Evolutionary conservation across 1,140 invertebrate species (phyloP), one percentile per base, ranked within the genome.

Genomic region (Dreissena polymorpha): DNA sequence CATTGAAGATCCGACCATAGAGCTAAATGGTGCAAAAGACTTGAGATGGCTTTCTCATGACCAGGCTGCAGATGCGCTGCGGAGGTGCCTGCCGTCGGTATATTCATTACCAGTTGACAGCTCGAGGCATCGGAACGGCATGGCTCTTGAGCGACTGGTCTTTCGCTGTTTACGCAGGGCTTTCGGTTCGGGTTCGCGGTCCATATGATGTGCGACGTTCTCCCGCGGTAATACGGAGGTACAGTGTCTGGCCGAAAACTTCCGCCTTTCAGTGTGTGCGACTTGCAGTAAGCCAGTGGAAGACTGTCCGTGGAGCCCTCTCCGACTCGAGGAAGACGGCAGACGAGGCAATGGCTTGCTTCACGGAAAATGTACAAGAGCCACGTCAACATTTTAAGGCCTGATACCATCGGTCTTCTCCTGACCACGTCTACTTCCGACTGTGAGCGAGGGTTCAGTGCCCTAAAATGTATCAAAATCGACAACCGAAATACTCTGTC

Each of bases 371-470:
- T 13, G 25, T 70, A n/a, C 10, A 10, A 25, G 8, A 21, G 18
- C 68, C 68, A 70, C 27, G 18, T 27, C 8, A 10, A 8, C 29
- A 16, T 70, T 14, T 8, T 18, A 10, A 70, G 49, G 27, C 7
- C 49, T 10, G 68, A 23, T 8, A 70, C 68, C 27, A 7, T 70
- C 7, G 68, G 68, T 8, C n/a, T 70, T 10, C 68, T 70, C 6
- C 49, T 70, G 23, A 23, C 23, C 18, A 70, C 68, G 7, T 70
- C 68, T 8, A 70, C 68, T 10, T 23, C 68, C 49, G 68, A 68
- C 21, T 68, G 65, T 68, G 65, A 68, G 27, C n/a, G 63, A 64
- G 65, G 65, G 10, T 68, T 68, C 23, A 23, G n/a, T 6, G 18
- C 16, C n/a, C n/a, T n/a, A n/a, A n/a, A n/a, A n/a, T n/a, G n/a